Conservation (phyloP, 2,797 vertebrate genomes). For the Dipus sagitta region DNA sequence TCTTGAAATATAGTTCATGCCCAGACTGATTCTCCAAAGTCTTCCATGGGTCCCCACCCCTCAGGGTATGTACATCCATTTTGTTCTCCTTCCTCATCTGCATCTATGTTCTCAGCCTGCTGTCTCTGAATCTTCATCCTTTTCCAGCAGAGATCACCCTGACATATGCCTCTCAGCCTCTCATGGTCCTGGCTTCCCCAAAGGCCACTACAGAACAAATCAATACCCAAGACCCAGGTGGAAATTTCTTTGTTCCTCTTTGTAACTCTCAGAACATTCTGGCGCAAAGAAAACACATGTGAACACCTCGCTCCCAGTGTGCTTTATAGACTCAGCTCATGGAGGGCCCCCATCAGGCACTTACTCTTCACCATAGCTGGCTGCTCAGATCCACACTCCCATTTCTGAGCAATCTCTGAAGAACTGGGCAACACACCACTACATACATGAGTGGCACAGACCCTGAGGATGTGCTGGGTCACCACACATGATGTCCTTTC, state of each 20-base stretch:
- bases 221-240: not conserved
- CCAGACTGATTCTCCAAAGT: not conserved
- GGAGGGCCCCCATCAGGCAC: too few species aligned
- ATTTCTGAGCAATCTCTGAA: not conserved
- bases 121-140: not conserved
- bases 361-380: not conserved
- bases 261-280: too few species aligned
- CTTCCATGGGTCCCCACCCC: not conserved
- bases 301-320: not conserved
- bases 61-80: rapidly evolving
- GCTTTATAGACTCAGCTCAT: not conserved
- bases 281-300: not conserved
- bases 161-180: not conserved
- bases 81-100: not conserved
- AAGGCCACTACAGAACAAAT: not conserved
- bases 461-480: too few species aligned
- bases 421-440: not conserved
- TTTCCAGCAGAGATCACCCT: not conserved
- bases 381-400: not conserved
- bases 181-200: not conserved
- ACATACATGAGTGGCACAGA: not conserved
- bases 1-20: not conserved
- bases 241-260: not conserved
- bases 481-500: rapidly evolving
- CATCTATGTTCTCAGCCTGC: not conserved